Conservation (phyloP, 1,140 invertebrate species). For the Subanguina moxae region DNA sequence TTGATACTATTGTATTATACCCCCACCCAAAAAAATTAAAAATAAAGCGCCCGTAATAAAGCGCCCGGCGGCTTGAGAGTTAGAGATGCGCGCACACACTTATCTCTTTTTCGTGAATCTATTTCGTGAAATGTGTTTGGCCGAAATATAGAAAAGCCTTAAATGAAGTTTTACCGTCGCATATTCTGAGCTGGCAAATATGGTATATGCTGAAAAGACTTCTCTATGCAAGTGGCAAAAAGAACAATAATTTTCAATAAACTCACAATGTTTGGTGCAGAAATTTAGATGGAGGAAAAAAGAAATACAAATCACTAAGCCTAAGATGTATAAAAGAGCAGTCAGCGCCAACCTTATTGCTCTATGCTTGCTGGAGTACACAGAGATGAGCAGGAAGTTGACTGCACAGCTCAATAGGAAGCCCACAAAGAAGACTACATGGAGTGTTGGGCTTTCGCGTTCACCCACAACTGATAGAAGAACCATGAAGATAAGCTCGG, state of each 20-base stretch:
- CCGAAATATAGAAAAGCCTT: background rate
- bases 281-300: background rate
- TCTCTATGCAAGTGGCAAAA: background rate
- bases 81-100: no score
- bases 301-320: background rate
- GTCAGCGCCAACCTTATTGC: background rate
- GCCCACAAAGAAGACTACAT: constrained; percentile 31
- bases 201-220: constrained; percentile 24
- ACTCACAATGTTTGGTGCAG: background rate
- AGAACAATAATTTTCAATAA: background rate
- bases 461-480: constrained; percentile 35
- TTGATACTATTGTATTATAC: no score
- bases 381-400: background rate
- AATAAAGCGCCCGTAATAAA: no score
- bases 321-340: background rate
- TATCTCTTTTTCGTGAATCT: background rate
- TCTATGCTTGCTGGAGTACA: background rate
- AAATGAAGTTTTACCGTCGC: constrained; percentile 15
- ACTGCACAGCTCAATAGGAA: constrained; percentile 21
- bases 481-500: constrained; percentile 28
- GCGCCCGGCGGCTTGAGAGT: no score
- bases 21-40: no score
- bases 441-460: constrained; percentile 27
- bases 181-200: constrained; percentile 27
- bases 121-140: background rate